Conservation (phyloP, 2,888 invertebrate genomes). For the Andrena praecox region DNA sequence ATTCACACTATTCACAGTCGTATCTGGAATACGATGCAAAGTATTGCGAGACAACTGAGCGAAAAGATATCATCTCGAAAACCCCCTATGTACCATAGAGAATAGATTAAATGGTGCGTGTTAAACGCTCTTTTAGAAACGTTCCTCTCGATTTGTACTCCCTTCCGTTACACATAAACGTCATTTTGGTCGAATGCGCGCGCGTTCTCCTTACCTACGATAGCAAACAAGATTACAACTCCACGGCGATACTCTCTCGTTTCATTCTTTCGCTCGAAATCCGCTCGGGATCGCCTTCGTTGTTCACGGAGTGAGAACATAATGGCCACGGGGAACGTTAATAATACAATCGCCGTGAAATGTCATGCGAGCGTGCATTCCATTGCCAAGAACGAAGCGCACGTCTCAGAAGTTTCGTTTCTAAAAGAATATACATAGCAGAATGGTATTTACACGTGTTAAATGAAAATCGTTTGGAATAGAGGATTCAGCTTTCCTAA, state of each 20-base stretch:
- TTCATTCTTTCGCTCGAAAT: neutral
- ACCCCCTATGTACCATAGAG: slow-evolving; percentile 16
- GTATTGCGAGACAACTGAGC: slow-evolving; percentile 28
- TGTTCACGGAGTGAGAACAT: slow-evolving; percentile 1
- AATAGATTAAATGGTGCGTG: slow-evolving; percentile 28
- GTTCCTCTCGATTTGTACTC: slow-evolving; percentile 60
- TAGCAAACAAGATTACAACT: neutral
- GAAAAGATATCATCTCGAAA: slow-evolving; percentile 24
- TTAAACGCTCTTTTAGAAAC: slow-evolving; percentile 23
- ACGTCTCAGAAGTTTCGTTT: slow-evolving; percentile 41
- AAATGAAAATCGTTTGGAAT: slow-evolving; percentile 43
- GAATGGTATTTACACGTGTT: slow-evolving; percentile 73
- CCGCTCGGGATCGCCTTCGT: neutral
- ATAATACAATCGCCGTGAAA: slow-evolving; percentile 16
- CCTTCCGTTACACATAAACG: slow-evolving; percentile 15
- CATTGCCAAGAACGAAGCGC: slow-evolving; percentile 32
- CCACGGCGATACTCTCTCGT: slow-evolving; percentile 6
- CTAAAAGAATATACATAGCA: slow-evolving; percentile 14
- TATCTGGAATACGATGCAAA: slow-evolving; percentile 17
- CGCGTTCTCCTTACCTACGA: neutral
- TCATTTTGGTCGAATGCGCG: slow-evolving; percentile 14
- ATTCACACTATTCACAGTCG: slow-evolving; percentile 60
- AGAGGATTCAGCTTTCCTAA: slow-evolving; percentile 23
- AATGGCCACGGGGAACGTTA: neutral
- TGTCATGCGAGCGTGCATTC: slow-evolving; percentile 42